Base-by-base conservation (phyloP, 2,113 vertebrate genomes). In the Eleginops maclovinus region DNA sequence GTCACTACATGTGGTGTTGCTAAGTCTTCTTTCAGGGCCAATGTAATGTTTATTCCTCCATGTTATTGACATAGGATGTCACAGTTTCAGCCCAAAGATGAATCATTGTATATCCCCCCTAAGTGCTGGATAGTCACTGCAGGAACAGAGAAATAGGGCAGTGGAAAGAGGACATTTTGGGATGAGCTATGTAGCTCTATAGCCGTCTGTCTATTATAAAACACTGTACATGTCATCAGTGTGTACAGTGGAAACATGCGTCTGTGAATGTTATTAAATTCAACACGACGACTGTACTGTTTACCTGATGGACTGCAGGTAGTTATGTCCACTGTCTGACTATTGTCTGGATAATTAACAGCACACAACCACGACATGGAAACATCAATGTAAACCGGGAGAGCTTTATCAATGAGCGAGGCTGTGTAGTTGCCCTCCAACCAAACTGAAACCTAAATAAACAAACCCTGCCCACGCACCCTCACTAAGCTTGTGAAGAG, bases 161-260 rank as follows among this genome's bases (percentile, higher is more conserved):
- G 31, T 31, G 13, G 53, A 58, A 64, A 55, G n/a, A 56, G 74
- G 43, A 65, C 12, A n/a, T 56, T 47, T 40, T 60, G 58, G 22
- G 63, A 72, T 15, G 47, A 67, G 22, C 51, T 15, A 5, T 17
- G 26, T 40, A 13, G 40, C 15, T 46, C 50, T 19, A 16, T 22
- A 66, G 24, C 19, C 31, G 54, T 43, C 16, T 68, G 88, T 70
- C 81, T 81, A 66, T 69, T 11, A 60, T 56, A 69, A 79, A 88
- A 90, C 75, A 83, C 17, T 36, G 53, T 41, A 11, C 69, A 41
- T 78, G 77, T 87, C 83, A 81, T 49, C 14, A 13, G 46, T 85
- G 86, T 91, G 68, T 80, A 60, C 44, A 86, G 75, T 87, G 56
- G 59, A 90, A 90, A 92, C 83, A 86, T n/a, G 26, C 28, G 49